Percentiles rank a stretch among this genome's conserved stretches.
phyloP scores from a whole-genome alignment of 2,113 vertebrate species.

The Cyanoramphus novaezelandiae region DNA sequence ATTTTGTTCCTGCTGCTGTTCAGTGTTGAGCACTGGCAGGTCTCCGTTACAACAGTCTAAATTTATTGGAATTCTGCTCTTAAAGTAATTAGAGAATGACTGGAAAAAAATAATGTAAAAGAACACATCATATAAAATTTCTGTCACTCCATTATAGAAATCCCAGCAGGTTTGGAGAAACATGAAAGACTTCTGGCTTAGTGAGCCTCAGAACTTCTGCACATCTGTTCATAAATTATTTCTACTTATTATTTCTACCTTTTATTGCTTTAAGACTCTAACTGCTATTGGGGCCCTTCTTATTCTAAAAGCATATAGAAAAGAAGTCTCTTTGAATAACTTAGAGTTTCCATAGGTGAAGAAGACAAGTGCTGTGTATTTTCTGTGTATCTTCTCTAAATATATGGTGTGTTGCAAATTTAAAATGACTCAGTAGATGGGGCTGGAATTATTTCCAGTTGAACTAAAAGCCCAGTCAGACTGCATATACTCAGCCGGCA shows the following conservation, averaged over 20 bases:
- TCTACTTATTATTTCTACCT: neutral
- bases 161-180: neutral
- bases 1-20: neutral
- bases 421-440: neutral
- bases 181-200: neutral
- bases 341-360: neutral
- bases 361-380: neutral
- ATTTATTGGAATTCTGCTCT: neutral
- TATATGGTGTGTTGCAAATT: neutral
- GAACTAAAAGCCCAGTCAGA: neutral
- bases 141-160: neutral
- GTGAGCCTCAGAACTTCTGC: neutral
- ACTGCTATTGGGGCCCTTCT: neutral
- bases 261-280: neutral
- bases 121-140: neutral
- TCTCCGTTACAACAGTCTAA: neutral
- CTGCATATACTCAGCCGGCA: neutral
- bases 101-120: neutral
- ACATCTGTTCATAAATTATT: neutral
- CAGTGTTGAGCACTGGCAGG: neutral
- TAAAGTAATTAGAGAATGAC: neutral
- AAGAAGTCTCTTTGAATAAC: neutral
- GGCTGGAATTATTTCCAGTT: constrained; percentile 12
- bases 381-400: neutral
- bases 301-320: neutral